Base-by-base conservation (phyloP, 1,140 invertebrate genomes). In the Drosophila baimaii region DNA sequence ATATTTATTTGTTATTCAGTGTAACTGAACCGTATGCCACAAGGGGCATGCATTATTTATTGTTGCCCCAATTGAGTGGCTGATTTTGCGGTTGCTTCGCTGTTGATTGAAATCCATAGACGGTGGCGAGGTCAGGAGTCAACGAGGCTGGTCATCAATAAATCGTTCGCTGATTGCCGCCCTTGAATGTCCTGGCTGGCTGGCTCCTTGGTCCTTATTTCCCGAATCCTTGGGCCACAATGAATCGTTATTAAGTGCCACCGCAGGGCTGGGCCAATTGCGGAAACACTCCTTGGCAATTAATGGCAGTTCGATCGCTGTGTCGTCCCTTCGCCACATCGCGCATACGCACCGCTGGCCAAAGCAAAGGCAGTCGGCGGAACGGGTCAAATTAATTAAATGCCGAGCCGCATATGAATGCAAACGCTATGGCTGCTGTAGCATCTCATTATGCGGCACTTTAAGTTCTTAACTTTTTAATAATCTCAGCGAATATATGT, bases 391-490 rank as follows among this genome's bases (percentile, higher is more conserved):
- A 83, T 82, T 82, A 88, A 89, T 88, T 89, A 88, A 89, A 79
- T 63, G 44, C 57, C 51, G 71, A 73, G 66, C 77, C 68, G 71
- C 70, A 64, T 77, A 74, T 64, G 56, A 80, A 80, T 89, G 76
- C 72, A 89, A 88, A 83, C 89, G 78, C 76, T 78, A 71, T 57
- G 52, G 81, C 72, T 88, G 78, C 76, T 78, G 68, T 57, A 57
- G 81, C 72, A 80, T 83, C 81, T 83, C 73, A 89, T 88, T 89
- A 83, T 71, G 77, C 56, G 57, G 63, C 72, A 80, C 75, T 84
- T 83, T 80, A 83, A 79, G 83, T 89, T 83, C 83, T 89, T 88
- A 89, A 86, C 83, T 82, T 88, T 82, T 86, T 79, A 88, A 88
- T 79, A 82, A 64, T 62, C 61, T 68, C 56, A 47, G 47, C 47